phyloP scores from a whole-genome alignment of 2,797 vertebrate genomes.

The Scomberomorus guttatus region DNA sequence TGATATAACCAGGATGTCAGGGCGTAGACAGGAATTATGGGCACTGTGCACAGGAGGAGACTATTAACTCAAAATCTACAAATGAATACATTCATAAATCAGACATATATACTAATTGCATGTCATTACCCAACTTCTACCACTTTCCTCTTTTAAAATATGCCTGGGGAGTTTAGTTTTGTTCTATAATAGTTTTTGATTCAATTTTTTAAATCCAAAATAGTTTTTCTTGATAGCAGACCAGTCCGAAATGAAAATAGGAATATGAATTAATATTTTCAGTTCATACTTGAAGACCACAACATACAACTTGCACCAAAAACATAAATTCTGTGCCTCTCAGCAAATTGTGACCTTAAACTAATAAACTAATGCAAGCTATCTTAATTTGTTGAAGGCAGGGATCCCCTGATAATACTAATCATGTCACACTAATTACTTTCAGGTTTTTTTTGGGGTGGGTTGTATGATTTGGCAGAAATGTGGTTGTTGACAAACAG shows the following conservation, averaged over 20 bases:
- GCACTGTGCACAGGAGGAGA: background rate
- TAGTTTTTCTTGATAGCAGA: background rate
- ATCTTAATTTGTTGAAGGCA: no score
- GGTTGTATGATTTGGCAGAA: background rate
- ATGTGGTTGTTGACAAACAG: background rate
- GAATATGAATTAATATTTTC: background rate
- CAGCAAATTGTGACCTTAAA: slow-evolving; percentile 4
- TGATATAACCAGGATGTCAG: background rate
- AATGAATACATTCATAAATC: background rate
- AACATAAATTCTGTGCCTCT: background rate
- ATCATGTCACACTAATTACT: slow-evolving; percentile 3
- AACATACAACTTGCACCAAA: background rate
- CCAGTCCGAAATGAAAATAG: background rate
- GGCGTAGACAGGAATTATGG: background rate
- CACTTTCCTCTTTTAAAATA: background rate
- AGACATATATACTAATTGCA: background rate
- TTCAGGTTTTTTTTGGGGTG: background rate
- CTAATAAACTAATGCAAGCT: slow-evolving; percentile 19
- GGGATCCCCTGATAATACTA: no score
- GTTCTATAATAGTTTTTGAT: background rate
- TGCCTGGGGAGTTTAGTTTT: background rate
- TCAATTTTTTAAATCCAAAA: no score
- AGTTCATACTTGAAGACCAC: background rate
- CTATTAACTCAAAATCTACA: background rate
- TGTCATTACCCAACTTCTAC: background rate